Evolutionary conservation across 2,797 vertebrate genomes (phyloP).

Genomic region (Todus mexicanus): DNA sequence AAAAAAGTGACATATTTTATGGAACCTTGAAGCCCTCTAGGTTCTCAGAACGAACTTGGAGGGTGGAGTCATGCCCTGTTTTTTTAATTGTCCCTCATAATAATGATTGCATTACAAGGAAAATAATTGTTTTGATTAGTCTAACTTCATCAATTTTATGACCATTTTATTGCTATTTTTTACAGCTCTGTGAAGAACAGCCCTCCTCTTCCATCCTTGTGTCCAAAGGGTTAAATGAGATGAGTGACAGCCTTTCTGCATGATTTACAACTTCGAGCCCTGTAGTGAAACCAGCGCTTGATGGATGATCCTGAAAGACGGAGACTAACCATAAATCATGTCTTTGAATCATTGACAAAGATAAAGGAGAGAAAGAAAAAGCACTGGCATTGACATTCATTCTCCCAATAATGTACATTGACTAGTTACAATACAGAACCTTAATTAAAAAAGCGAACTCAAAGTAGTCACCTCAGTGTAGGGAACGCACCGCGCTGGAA

Average conservation of each 20-base stretch:
- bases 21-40: not conserved
- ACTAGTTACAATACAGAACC: slow-evolving; percentile 99
- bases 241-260: slow-evolving; percentile 99
- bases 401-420: slow-evolving; percentile 99
- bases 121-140: slow-evolving; percentile 33
- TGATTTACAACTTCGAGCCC: slow-evolving; percentile 99
- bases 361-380: slow-evolving; percentile 99
- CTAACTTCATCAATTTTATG: slow-evolving; percentile 17
- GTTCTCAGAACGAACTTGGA: not conserved
- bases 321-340: slow-evolving; percentile 99
- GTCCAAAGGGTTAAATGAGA: slow-evolving; percentile 94
- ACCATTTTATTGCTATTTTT: not conserved
- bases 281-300: slow-evolving; percentile 94
- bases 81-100: slow-evolving; percentile 18
- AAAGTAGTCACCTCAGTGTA: slow-evolving; percentile 64
- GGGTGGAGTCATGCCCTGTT: not conserved
- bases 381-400: slow-evolving; percentile 99
- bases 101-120: slow-evolving; percentile 48
- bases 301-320: slow-evolving; percentile 99
- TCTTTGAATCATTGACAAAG: slow-evolving; percentile 99
- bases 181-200: not conserved
- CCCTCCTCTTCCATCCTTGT: slow-evolving; percentile 58
- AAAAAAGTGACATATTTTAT: slow-evolving; percentile 8
- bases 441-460: slow-evolving; percentile 95
- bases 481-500: slow-evolving; percentile 13